A percentile compares a stretch with the other conserved stretches of the same genome.
Conservation (phyloP, 1,140 invertebrate species). For the Trachelipus rathkii region DNA sequence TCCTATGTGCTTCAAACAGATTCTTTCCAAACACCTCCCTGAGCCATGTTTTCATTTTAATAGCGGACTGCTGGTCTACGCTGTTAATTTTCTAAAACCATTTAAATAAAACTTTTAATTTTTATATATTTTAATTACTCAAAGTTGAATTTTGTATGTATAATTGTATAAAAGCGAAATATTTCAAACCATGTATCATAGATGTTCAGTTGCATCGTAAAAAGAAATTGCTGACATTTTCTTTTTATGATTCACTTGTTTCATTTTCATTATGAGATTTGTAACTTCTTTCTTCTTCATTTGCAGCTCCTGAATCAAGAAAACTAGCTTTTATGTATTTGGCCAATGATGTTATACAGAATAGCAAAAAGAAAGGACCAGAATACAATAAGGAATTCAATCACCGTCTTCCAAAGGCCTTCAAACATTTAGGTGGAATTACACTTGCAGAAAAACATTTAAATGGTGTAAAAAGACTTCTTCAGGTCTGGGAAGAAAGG, state of each 20-base stretch:
- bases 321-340: conserved; percentile 94
- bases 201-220: no score
- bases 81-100: no score
- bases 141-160: no score
- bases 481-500: conserved; percentile 88
- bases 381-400: conserved; percentile 88
- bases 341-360: conserved; percentile 98
- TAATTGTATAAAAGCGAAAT: no score
- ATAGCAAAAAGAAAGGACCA: conserved; percentile 94
- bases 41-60: no score
- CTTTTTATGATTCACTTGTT: conserved; percentile 17
- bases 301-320: conserved; percentile 75
- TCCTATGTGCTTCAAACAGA: no score
- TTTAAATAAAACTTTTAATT: no score
- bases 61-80: no score
- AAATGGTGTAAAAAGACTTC: conserved; percentile 70
- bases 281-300: conserved; percentile 40
- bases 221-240: not conserved
- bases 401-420: conserved; percentile 68
- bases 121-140: no score
- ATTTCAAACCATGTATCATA: no score
- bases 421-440: conserved; percentile 69
- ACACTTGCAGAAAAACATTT: conserved; percentile 67
- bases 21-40: no score
- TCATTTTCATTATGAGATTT: no score